Percentiles rank a stretch among this genome's conserved stretches.
Evolutionary conservation across 2,113 vertebrate genomes (phyloP).

Genomic region (Neolamprologus variostigma): DNA sequence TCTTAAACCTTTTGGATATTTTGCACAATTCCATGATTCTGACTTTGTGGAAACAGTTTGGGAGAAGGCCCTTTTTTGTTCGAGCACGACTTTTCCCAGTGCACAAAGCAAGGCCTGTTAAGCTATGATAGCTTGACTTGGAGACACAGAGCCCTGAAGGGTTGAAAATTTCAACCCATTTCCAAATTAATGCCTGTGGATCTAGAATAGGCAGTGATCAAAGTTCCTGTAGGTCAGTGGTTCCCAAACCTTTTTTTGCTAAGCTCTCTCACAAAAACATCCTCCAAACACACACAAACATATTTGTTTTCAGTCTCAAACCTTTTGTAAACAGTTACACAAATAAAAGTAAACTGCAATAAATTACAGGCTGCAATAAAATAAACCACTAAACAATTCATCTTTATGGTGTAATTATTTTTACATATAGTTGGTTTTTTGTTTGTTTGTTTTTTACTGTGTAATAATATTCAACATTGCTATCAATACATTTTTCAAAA

Average conservation of each 20-base stretch:
- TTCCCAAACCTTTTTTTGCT: no score
- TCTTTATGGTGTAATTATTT: not conserved
- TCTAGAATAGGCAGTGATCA: not conserved
- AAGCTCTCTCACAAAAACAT: not conserved
- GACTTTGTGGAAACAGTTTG: not conserved
- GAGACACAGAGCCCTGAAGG: not conserved
- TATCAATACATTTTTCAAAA: no score
- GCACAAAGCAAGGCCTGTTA: not conserved
- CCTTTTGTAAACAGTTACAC: not conserved
- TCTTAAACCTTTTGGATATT: not conserved
- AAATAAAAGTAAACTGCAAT: not conserved
- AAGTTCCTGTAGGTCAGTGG: not conserved
- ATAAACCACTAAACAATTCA: not conserved
- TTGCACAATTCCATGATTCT: not conserved
- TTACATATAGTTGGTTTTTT: not conserved
- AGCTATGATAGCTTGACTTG: not conserved
- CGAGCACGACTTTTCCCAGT: not conserved
- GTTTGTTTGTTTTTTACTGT: not conserved
- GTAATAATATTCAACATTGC: not conserved
- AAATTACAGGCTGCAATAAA: not conserved
- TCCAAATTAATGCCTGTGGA: not conserved
- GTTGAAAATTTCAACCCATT: not conserved
- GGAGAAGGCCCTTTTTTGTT: not conserved
- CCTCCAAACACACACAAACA: not conserved
- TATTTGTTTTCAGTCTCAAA: not conserved